phyloP scores from a whole-genome alignment of 2,888 invertebrate species.

The Hermaeophaga mercurialis region DNA sequence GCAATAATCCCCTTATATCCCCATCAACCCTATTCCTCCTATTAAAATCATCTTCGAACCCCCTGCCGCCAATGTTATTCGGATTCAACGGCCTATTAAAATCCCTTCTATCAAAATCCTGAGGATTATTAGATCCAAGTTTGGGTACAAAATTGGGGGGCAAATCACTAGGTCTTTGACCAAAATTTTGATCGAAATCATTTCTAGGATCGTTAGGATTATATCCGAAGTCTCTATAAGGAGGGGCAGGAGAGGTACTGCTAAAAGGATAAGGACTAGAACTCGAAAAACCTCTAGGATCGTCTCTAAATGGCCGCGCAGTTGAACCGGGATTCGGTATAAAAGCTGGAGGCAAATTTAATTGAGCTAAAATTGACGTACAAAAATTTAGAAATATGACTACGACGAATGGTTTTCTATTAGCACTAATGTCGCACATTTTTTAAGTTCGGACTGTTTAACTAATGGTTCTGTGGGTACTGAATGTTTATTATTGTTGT shows the following conservation, averaged over 20 bases:
- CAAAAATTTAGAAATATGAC: conserved; percentile 17
- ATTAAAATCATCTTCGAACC: conserved; percentile 28
- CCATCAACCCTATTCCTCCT: conserved; percentile 41
- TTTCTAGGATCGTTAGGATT: conserved; percentile 28
- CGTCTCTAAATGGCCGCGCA: conserved; percentile 27
- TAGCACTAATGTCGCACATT: conserved; percentile 51
- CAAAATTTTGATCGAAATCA: conserved; percentile 23
- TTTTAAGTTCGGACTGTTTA: conserved; percentile 32
- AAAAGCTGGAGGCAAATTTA: conserved; percentile 28
- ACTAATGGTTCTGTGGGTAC: conserved; percentile 45
- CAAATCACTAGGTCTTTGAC: conserved; percentile 23
- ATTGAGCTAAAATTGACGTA: conserved; percentile 13
- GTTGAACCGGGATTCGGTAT: conserved; percentile 39
- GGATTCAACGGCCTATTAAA: conserved; percentile 7
- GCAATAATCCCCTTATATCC: conserved; percentile 64
- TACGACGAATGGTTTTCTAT: conserved; percentile 40
- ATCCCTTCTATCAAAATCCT: conserved; percentile 4
- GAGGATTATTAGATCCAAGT: conserved; percentile 11
- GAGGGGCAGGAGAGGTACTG: neutral
- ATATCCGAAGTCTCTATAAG: conserved; percentile 9
- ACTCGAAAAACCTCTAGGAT: conserved; percentile 1
- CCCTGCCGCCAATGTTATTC: conserved; percentile 12
- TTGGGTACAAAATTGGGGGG: conserved; percentile 18
- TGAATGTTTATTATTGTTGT: conserved; percentile 48
- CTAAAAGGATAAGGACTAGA: conserved; percentile 7